phyloP scores from a whole-genome alignment of 2,797 vertebrate species.

The Mallotus villosus region DNA sequence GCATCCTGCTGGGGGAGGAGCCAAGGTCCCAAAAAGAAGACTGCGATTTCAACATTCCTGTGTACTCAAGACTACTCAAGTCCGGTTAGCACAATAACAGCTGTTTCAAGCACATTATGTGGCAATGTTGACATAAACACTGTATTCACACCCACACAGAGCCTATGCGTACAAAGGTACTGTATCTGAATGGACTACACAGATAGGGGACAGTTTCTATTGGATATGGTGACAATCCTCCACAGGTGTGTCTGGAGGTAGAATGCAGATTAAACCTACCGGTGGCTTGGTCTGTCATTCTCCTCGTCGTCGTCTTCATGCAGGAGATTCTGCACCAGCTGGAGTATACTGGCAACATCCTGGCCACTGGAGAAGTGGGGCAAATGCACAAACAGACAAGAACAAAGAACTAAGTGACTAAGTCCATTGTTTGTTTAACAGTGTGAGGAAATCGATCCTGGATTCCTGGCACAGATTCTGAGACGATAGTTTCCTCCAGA shows the following conservation, averaged over 20 bases:
- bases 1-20: constrained; percentile 75
- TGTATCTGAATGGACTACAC: neutral
- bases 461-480: too few relatives aligned
- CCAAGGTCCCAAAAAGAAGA: neutral
- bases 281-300: constrained; percentile 73
- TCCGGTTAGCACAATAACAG: neutral
- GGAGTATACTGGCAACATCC: constrained; percentile 88
- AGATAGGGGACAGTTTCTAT: neutral
- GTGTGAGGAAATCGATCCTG: neutral
- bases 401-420: neutral
- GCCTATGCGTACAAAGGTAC: neutral
- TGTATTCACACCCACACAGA: too few relatives aligned
- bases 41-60: neutral
- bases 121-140: too few relatives aligned
- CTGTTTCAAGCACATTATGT: neutral
- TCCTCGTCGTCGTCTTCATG: constrained; percentile 87
- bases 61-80: neutral
- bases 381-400: neutral
- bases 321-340: constrained; percentile 91
- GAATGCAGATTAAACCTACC: constrained; percentile 68
- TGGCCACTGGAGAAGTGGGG: constrained; percentile 79
- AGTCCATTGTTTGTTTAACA: neutral
- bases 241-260: neutral
- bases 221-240: neutral
- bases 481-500: too few relatives aligned